Evolutionary conservation across 2,113 vertebrate species (phyloP), one percentile per base, ranked within the genome.

Genomic region (Willisornis vidua): DNA sequence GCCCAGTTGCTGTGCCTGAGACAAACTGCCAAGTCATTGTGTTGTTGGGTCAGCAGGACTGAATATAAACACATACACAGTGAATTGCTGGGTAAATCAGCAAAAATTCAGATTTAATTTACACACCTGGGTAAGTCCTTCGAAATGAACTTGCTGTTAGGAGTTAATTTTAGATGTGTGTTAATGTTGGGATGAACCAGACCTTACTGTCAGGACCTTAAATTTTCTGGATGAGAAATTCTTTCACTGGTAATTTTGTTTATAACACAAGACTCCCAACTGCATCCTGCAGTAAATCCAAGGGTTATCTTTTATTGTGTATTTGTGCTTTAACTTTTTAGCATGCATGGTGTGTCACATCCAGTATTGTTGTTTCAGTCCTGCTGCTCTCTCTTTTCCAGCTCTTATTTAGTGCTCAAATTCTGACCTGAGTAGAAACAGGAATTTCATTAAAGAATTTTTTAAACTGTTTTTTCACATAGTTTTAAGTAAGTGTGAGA

Each of bases 51-150:
- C 85, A 91, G 57, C 55, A 7, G 51, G 17, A 2, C 33, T 7
- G 19, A 22, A 0, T 14, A 0, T 4, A 12, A 57, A 9, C 18
- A 19, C 24, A 8, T 25, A 6, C 6, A 3, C 0, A 1, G 22
- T 6, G 7, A 31, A 14, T 8, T 10, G 29, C 28, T 14, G 45
- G 46, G 63, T 26, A 33, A 16, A 67, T 10, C 3, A 18, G 51
- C 28, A 41, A 43, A 72, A 87, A 55, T 6, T 28, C 45, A 23
- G 24, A 1, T 72, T 84, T n/a, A 1, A 26, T 41, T 33, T 4
- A 3, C 31, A 1, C 13, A 7, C 26, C 14, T 5, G 14, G 11
- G 0, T 5, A 5, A 22, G 15, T 26, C 72, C 48, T 68, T 67
- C 39, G 13, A 4, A 24, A 7, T 3, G 7, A 28, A 10, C 48